phyloP scores from a whole-genome alignment of 2,113 vertebrate species.

The Raphicerus campestris region DNA sequence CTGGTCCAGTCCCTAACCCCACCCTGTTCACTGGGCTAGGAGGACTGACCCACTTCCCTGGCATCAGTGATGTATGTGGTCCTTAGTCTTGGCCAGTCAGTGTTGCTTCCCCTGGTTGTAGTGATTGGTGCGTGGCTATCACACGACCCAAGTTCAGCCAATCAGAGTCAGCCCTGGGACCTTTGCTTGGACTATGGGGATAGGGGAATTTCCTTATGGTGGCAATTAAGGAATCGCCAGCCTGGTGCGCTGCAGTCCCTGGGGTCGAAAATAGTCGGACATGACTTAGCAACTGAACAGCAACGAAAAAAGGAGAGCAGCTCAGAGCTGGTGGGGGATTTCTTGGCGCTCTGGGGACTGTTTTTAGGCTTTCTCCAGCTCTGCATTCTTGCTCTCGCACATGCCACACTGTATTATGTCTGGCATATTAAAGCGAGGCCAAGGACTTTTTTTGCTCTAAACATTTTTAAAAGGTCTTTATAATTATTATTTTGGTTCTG shows the following conservation, averaged over 20 bases:
- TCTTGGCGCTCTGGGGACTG: not conserved
- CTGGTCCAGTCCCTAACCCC: not conserved
- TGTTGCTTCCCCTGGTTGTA: not conserved
- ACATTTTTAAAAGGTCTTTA: not conserved
- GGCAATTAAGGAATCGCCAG: too few species aligned
- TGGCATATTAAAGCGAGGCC: not conserved
- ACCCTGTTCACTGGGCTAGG: rapidly evolving
- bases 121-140: not conserved
- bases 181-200: not conserved
- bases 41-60: not conserved
- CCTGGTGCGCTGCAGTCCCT: not conserved
- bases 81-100: not conserved
- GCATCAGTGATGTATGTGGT: not conserved
- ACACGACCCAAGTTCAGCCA: not conserved
- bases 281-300: not conserved
- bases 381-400: not conserved
- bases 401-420: not conserved
- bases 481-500: not conserved
- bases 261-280: not conserved
- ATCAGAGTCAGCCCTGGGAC: not conserved
- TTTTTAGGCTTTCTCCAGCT: not conserved
- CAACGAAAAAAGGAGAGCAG: not conserved
- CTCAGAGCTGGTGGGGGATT: not conserved
- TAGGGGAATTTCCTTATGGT: not conserved
- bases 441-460: not conserved